These are phyloP conservation scores for Melanostoma mellinum DNA, from an alignment of 2,888 invertebrate species.

Conservation along the genomic window DNA sequence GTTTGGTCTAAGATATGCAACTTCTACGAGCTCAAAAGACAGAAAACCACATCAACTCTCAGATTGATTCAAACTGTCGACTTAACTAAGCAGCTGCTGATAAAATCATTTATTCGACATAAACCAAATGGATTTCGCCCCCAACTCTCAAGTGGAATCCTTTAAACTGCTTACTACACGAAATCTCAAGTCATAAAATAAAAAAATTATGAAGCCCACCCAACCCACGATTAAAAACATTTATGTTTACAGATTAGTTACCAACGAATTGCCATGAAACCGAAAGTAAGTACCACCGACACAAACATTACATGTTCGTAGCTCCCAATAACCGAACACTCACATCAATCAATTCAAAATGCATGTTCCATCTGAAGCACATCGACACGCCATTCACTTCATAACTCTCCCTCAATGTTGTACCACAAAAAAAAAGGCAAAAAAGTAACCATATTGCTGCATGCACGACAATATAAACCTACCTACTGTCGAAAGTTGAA, in stretches of 20 bases:
- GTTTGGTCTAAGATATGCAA: no score
- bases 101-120: no score
- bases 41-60: no score
- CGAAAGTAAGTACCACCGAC: constrained; percentile 33
- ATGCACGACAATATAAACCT: constrained; percentile 12
- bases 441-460: constrained; percentile 47
- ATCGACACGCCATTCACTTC: constrained; percentile 49
- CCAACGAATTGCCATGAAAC: constrained; percentile 27
- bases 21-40: no score
- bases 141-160: no score
- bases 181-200: no score
- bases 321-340: background rate
- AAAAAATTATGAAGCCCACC: no score
- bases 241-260: constrained; percentile 3
- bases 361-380: constrained; percentile 30
- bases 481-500: constrained; percentile 49
- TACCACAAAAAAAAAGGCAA: background rate
- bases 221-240: background rate
- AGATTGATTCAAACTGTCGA: no score
- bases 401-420: constrained; percentile 23
- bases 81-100: no score
- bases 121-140: no score
- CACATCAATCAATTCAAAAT: constrained; percentile 47
- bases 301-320: background rate
- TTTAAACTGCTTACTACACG: no score